Evolutionary conservation across 2,113 vertebrate genomes (phyloP), one percentile per base, ranked within the genome.

Genomic region (Chaenogobius annularis): DNA sequence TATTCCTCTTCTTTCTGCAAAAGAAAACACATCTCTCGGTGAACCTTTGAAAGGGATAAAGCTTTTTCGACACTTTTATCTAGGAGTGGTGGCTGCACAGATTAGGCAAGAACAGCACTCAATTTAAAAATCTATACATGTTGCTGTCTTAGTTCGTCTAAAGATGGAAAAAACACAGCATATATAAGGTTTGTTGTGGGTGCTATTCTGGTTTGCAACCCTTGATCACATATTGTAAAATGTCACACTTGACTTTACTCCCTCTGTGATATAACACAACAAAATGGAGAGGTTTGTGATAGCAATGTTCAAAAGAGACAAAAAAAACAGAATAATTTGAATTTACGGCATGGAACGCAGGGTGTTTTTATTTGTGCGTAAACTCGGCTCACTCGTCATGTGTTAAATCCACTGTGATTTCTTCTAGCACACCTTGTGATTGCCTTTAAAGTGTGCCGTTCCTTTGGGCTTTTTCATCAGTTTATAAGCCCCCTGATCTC

Each of bases 361-460:
- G 73, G 67, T 78, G 81, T 79, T 83, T 85, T 82, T 68, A 75
- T 88, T 83, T 85, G 70, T 80, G 79, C 77, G 69, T 66, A 70
- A 77, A 88, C 75, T 73, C 72, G 83, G 75, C 73, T 78, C 72
- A 71, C 69, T 74, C 73, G 68, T 86, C 80, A 76, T 84, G 74
- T 85, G 72, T 75, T 85, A 80, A 84, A 85, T 85, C 77, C 80
- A 81, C 78, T 80, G 81, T 87, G 83, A 81, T 85, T 85, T 76
- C 84, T 81, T 17, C 35, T 19, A 20, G 46, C 66, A 81, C 82
- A 87, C 70, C 82, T 85, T 79, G 77, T 80, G 73, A 83, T 78
- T 77, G 55, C 66, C 75, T 85, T 87, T 83, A 76, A 82, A 83
- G 77, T 66, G 68, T 44, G 77, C 66, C 85, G 73, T 83, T 85